A percentile compares a stretch with the other conserved stretches of the same genome.
These are phyloP conservation scores for Helicoverpa zea DNA, from an alignment of 1,140 invertebrate genomes.

Conservation along the genomic window DNA sequence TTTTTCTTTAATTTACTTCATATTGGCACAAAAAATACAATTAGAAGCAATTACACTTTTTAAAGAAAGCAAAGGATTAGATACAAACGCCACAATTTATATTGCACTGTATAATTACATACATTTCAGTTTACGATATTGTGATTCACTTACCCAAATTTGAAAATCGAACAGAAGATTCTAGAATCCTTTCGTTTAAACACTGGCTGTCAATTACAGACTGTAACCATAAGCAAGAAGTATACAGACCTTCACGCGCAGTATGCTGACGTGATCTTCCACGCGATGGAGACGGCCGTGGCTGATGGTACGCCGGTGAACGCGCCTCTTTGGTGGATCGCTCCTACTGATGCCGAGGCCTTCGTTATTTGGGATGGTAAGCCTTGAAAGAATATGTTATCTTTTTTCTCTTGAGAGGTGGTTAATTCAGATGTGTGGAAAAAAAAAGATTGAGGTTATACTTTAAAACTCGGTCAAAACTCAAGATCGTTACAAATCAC, in stretches of 20 bases:
- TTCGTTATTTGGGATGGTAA: conserved; percentile 90
- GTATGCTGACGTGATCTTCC: conserved; percentile 89
- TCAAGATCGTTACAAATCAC: no score
- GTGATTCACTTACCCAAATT: no score
- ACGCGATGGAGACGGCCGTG: conserved; percentile 88
- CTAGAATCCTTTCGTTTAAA: not conserved
- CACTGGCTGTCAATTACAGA: conserved; percentile 73
- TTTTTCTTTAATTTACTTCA: no score
- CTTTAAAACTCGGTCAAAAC: no score
- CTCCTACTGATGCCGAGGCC: conserved; percentile 90
- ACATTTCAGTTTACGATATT: no score
- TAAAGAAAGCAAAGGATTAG: no score
- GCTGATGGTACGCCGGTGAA: conserved; percentile 91
- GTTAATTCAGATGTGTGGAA: not conserved
- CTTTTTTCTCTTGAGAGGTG: not conserved
- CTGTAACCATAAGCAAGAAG: conserved; percentile 89
- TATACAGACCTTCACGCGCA: conserved; percentile 90
- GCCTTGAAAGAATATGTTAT: not conserved
- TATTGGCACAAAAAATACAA: no score
- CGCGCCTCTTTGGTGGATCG: conserved; percentile 96
- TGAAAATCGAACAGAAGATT: no score
- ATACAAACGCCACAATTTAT: no score
- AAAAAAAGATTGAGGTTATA: not conserved
- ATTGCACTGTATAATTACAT: no score
- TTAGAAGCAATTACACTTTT: no score